Percentiles rank a stretch among this genome's conserved stretches.
phyloP scores from a whole-genome alignment of 2,797 vertebrate genomes.

The Carapus acus region DNA sequence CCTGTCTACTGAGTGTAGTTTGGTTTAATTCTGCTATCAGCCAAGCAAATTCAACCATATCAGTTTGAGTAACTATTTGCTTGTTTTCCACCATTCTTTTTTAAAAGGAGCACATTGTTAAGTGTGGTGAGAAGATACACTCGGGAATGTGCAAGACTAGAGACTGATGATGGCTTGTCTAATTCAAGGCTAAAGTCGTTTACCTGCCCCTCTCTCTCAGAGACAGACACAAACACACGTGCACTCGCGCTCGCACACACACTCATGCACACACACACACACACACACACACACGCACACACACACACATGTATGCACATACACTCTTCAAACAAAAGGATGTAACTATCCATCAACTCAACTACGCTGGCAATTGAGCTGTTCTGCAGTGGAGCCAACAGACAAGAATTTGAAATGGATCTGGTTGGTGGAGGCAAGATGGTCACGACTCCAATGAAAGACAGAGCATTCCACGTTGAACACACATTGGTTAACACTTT shows the following conservation, averaged over 20 bases:
- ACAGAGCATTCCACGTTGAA: slow-evolving; percentile 20
- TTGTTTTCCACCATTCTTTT: slow-evolving; percentile 17
- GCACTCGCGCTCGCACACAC: not conserved
- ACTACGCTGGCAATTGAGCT: slow-evolving; percentile 68
- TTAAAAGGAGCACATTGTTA: too few relatives aligned
- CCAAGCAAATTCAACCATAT: slow-evolving; percentile 12
- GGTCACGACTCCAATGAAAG: slow-evolving; percentile 35
- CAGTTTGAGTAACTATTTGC: slow-evolving; percentile 29
- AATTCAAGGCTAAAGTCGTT: slow-evolving; percentile 60
- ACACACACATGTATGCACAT: slow-evolving; percentile 9
- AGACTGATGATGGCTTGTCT: slow-evolving; percentile 47
- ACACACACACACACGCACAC: too few relatives aligned
- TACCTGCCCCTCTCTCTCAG: slow-evolving; percentile 15
- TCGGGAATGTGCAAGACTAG: slow-evolving; percentile 34
- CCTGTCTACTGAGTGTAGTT: not conserved
- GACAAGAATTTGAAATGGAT: slow-evolving; percentile 61
- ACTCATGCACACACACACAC: not conserved
- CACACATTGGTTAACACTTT: too few relatives aligned
- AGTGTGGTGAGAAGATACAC: slow-evolving; percentile 32
- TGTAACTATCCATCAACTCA: slow-evolving; percentile 61
- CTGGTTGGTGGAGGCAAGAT: slow-evolving; percentile 47
- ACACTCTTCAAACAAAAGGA: slow-evolving; percentile 27
- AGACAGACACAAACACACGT: not conserved
- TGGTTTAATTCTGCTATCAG: slow-evolving; percentile 15
- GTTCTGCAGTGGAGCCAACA: slow-evolving; percentile 56